Conservation (phyloP, 64 coral and sea anemone species). For the Catalaphyllia jardinei region DNA sequence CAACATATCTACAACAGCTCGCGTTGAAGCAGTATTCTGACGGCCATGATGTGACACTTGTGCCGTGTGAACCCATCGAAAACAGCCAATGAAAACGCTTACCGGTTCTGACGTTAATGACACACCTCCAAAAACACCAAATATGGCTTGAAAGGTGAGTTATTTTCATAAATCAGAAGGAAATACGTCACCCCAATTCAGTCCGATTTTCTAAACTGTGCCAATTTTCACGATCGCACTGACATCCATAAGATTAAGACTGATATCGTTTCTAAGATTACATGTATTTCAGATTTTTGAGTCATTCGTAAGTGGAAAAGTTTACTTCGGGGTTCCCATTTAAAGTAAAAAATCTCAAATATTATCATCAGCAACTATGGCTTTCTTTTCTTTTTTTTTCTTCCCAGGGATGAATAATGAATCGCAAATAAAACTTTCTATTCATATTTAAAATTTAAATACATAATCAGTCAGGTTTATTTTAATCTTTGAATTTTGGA, state of each 20-base stretch:
- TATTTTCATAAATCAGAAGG: background rate
- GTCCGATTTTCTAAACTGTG: background rate
- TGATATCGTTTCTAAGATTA: background rate
- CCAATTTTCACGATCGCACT: background rate
- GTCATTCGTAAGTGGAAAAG: background rate
- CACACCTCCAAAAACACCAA: slow-evolving; percentile 86
- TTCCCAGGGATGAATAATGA: background rate
- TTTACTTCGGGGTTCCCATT: background rate
- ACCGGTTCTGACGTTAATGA: slow-evolving; percentile 60
- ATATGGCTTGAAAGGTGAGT: slow-evolving; percentile 52
- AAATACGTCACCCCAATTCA: background rate
- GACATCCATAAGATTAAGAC: background rate
- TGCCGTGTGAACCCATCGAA: background rate
- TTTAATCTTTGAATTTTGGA: background rate
- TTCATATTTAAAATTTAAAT: background rate
- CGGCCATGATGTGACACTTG: slow-evolving; percentile 63
- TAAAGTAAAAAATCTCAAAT: background rate
- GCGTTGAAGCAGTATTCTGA: background rate
- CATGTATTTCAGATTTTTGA: background rate
- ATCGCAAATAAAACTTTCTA: slow-evolving; percentile 10
- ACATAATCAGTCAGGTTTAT: background rate
- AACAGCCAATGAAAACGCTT: slow-evolving; percentile 68
- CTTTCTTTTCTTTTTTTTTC: background rate
- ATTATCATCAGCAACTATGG: too few relatives aligned
- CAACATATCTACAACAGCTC: slow-evolving; percentile 8